Evolutionary conservation across 1,140 invertebrate genomes (phyloP).

Genomic region (Choristoneura fumiferana): DNA sequence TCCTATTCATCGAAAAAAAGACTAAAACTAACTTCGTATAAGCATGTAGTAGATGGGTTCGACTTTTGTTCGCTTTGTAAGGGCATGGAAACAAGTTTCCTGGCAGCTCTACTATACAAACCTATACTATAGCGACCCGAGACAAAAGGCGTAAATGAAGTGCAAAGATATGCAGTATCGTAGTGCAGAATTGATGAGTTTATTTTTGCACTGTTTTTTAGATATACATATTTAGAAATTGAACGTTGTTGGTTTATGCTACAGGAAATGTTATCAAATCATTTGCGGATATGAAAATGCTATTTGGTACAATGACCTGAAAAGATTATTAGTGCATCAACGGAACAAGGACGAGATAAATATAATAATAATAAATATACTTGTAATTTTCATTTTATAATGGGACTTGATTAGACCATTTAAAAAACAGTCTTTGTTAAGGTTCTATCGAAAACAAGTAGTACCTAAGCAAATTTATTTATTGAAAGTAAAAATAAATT

Average conservation of each 20-base stretch:
- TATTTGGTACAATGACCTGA: slow-evolving; percentile 44
- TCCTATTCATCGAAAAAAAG: slow-evolving; percentile 53
- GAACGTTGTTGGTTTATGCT: slow-evolving; percentile 1
- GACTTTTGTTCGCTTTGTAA: slow-evolving; percentile 46
- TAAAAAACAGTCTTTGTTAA: too few relatives aligned
- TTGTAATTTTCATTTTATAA: too few relatives aligned
- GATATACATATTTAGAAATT: background rate
- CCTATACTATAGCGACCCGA: slow-evolving; percentile 38
- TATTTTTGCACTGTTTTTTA: background rate
- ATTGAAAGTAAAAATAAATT: too few relatives aligned
- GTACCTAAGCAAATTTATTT: too few relatives aligned
- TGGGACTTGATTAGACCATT: too few relatives aligned
- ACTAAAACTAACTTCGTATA: slow-evolving; percentile 30
- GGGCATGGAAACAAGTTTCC: slow-evolving; percentile 50
- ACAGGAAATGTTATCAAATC: slow-evolving; percentile 42
- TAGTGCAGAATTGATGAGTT: slow-evolving; percentile 18
- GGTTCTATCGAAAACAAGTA: too few relatives aligned
- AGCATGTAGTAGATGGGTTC: slow-evolving; percentile 28
- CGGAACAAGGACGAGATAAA: slow-evolving; percentile 18
- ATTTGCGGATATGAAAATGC: slow-evolving; percentile 36
- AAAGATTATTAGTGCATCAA: slow-evolving; percentile 42
- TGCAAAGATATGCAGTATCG: slow-evolving; percentile 26
- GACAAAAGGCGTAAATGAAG: slow-evolving; percentile 41
- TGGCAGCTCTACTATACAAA: slow-evolving; percentile 20
- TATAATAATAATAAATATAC: background rate